These are phyloP conservation scores for Protosalanx chinensis DNA, from an alignment of 2,797 vertebrate genomes.

Conservation along the genomic window DNA sequence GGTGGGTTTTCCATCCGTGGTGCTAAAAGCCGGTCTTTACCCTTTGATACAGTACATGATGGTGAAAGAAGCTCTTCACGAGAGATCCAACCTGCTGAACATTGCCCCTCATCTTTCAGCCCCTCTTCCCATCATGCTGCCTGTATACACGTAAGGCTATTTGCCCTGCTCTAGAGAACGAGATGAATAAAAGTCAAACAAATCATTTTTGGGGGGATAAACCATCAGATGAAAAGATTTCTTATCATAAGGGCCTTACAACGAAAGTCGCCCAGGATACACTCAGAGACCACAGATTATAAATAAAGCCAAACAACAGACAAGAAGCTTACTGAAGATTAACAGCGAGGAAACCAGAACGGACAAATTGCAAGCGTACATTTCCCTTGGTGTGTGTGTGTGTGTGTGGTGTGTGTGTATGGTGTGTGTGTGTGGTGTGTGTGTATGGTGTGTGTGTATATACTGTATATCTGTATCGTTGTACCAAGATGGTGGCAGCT, in stretches of 20 bases:
- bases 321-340: background rate
- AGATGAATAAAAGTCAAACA: background rate
- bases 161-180: background rate
- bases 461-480: background rate
- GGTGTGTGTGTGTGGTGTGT: background rate
- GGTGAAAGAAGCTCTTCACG: slow-evolving; percentile 95
- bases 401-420: background rate
- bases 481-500: slow-evolving; percentile 93
- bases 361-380: background rate
- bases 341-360: background rate
- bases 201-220: background rate
- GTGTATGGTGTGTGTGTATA: background rate
- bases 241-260: background rate
- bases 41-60: slow-evolving; percentile 84
- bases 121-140: slow-evolving; percentile 96
- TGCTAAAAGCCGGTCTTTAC: background rate
- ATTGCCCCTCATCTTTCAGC: slow-evolving; percentile 93
- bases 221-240: no score
- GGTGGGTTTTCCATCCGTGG: background rate
- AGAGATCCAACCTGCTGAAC: slow-evolving; percentile 90
- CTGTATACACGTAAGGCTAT: slow-evolving; percentile 90
- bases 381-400: background rate
- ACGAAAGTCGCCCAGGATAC: background rate
- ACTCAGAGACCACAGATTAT: background rate
- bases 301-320: background rate